Evolutionary conservation across 2,113 vertebrate genomes (phyloP), one percentile per base, ranked within the genome.

Genomic region (Tapirus terrestris): DNA sequence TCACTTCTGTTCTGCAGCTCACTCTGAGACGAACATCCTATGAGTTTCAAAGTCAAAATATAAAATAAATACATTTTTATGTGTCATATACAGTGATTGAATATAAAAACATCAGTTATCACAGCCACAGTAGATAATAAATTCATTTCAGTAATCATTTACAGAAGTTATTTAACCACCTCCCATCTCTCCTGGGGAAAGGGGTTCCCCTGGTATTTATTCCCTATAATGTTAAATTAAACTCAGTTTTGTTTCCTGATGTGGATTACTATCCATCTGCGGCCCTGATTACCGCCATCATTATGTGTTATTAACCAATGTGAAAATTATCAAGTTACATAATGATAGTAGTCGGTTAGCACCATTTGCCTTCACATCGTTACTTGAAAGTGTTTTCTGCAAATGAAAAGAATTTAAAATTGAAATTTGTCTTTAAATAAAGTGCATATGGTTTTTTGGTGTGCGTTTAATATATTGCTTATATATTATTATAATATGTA

Each of bases 221-320:
- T 91, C 80, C 76, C 83, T 81, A 48, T 70, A 60, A 89, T 90
- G 83, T 91, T 96, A 90, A 93, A 83, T 81, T 94, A 67, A 92
- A 89, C 77, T 89, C 31, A 3, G 45, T 92, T 94, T 63, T 70
- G 39, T 84, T 97, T 93, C 65, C 73, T 96, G 87, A 91, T 94
- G 90, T 77, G 84, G 43, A 7, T 97, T 96, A 94, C 63, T 80
- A 92, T 83, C 68, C 96, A 96, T 97, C 89, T 95, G 89, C 92
- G 92, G 75, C 20, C 65, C 72, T 95, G 86, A 97, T 96, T 51
- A 77, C 73, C 65, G 87, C 82, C 21, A 58, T 92, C 68, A 96
- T 97, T 96, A 90, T 84, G 45, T 97, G 91, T 94, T 94, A 97
- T 97, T 97, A 98, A 95, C 73, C 96, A 96, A 94, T 88, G 87